These are phyloP conservation scores for Phoebastria nigripes DNA, from an alignment of 2,797 vertebrate species.

Conservation along the genomic window DNA sequence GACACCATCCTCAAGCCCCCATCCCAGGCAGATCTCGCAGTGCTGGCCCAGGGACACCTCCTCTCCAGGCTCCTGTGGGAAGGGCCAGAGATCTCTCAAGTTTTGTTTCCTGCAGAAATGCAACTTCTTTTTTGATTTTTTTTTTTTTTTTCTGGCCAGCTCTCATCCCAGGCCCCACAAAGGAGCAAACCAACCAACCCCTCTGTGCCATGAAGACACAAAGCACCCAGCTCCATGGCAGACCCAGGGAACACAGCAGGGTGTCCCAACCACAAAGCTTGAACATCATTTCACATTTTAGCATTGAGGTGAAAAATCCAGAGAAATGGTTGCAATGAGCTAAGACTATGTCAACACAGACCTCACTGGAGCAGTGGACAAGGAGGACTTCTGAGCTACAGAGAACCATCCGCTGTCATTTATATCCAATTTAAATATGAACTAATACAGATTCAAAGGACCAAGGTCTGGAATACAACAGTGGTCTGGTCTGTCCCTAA, in stretches of 20 bases:
- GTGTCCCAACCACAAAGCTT: neutral
- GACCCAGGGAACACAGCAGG: neutral
- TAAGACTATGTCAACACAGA: neutral
- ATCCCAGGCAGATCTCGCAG: neutral
- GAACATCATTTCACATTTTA: neutral
- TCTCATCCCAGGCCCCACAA: neutral
- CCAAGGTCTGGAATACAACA: neutral
- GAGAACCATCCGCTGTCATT: neutral
- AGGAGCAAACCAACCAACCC: neutral
- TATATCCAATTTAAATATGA: neutral
- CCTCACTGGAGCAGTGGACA: neutral
- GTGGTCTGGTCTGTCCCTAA: neutral
- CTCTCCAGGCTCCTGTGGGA: neutral
- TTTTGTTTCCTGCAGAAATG: neutral
- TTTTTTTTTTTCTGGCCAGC: neutral
- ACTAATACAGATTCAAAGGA: neutral
- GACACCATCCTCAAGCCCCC: neutral
- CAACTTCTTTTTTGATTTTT: neutral
- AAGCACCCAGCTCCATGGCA: neutral
- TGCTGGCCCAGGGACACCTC: neutral
- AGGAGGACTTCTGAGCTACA: neutral
- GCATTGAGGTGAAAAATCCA: neutral
- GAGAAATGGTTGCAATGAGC: neutral
- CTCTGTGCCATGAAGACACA: neutral
- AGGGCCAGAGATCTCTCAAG: neutral